Base-by-base conservation (phyloP, 2,888 invertebrate genomes). In the Acholoe squamosa region DNA sequence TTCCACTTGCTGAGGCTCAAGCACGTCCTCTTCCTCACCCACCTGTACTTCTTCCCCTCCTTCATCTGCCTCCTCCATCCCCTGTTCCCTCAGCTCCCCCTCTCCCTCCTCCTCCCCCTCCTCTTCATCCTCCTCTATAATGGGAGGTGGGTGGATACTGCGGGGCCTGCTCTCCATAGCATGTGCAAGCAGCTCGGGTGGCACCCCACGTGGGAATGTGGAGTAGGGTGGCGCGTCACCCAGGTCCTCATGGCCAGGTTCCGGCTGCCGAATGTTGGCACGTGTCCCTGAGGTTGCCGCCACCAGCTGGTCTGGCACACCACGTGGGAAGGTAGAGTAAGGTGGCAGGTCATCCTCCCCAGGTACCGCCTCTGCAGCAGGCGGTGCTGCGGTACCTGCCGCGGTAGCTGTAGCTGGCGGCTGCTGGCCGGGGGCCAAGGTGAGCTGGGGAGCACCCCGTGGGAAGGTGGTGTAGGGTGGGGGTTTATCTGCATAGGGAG, bases 381-480 rank as follows among this genome's bases (percentile, higher is more conserved):
- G 3, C 14, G 19, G 61, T n/a, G n/a, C n/a, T 16, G 67, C 14
- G 12, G 67, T 7, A 16, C 67, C 67, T n/a, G n/a, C n/a, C n/a
- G n/a, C n/a, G n/a, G n/a, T n/a, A 10, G 43, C 43, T 7, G 71
- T 25, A 7, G 28, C 25, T 25, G 71, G 28, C 3, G 71, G 71
- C 28, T 28, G 71, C 28, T 5, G 71, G 14, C 71, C 28, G n/a
- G 25, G 5, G 28, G 28, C 0, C 28, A 0, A 3, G 25, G 1
- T 14, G 25, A 71, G 28, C 43, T 43, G 43, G 25, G 71, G 71
- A 25, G 71, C 71, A 14, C 71, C 80, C 22, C 80, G 1, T 34
- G 80, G 80, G 80, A 80, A 43, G 43, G 80, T 80, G 43, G 80
- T 80, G 80, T 80, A 80, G 33, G 33, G 34, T 34, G 80, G 80